Evolutionary conservation across 1,140 invertebrate species (phyloP).

Genomic region (Stratiolaelaps scimitus): DNA sequence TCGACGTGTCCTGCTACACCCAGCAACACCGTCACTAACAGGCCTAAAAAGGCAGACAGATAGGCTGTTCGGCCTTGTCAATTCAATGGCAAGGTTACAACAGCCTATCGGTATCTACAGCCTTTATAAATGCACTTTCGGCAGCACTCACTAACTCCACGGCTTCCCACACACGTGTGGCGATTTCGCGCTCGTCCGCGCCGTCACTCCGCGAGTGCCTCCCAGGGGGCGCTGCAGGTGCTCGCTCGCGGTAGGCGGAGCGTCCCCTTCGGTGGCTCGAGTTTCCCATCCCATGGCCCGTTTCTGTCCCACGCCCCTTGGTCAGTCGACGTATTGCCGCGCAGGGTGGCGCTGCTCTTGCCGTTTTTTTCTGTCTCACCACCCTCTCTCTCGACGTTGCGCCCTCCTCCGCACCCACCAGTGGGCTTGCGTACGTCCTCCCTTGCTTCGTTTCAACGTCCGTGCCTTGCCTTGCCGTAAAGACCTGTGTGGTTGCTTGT

Average conservation of each 20-base stretch:
- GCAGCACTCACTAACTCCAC: neutral
- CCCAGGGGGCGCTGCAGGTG: conserved; percentile 25
- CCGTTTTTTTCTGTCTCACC: conserved; percentile 16
- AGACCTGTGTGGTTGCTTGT: neutral
- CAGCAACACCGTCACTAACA: too few relatives aligned
- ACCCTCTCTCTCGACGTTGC: conserved; percentile 24
- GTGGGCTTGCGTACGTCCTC: neutral
- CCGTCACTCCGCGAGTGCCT: conserved; percentile 16
- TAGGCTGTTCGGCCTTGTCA: too few relatives aligned
- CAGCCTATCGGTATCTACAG: too few relatives aligned
- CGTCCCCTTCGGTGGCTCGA: too few relatives aligned
- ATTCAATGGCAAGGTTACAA: too few relatives aligned
- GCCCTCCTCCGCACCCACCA: conserved; percentile 15
- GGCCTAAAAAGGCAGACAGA: too few relatives aligned
- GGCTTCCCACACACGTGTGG: conserved; percentile 19
- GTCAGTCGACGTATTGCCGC: conserved; percentile 24
- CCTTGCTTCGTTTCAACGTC: neutral
- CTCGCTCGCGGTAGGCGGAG: conserved; percentile 1
- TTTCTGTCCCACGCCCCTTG: conserved; percentile 11
- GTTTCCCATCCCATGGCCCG: too few relatives aligned
- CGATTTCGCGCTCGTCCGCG: neutral
- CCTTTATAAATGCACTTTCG: too few relatives aligned
- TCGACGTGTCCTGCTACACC: too few relatives aligned
- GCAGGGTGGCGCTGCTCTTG: conserved; percentile 10
- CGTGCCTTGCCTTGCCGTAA: neutral